Evolutionary conservation across 2,797 vertebrate species (phyloP), one percentile per base, ranked within the genome.

Genomic region (Chaenodraco wilsoni): DNA sequence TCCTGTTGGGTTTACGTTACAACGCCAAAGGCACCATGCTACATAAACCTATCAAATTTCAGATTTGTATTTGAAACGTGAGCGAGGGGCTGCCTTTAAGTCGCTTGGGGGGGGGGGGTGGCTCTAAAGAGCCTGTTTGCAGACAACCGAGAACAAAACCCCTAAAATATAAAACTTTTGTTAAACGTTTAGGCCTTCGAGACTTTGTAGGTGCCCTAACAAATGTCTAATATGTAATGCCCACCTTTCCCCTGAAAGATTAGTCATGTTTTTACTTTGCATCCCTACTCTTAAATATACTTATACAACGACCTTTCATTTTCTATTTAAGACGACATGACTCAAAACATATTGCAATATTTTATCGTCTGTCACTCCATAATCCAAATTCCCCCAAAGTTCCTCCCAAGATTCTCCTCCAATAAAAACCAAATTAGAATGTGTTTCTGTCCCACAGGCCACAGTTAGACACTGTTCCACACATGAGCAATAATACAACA

Each of bases 351-450:
- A 43, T 60, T 31, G 11, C 50, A 60, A 13, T 63, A 52, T 37
- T 33, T 69, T 60, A 14, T 56, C 10, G 49, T 65, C 59, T 10
- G 44, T 60, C 23, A 51, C 59, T 50, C 70, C 55, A 31, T 33
- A 44, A 64, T 65, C 44, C 61, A 66, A 27, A 66, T 63, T 66
- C 59, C 41, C 58, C 52, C n/a, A 49, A 17, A 4, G 72, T 19
- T 68, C 67, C 67, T 78, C 56, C 51, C 46, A 69, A 49, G 37
- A 63, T 15, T 72, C 78, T 65, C 65, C 48, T 66, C 57, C 72
- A 78, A 65, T 72, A 72, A 81, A 78, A 76, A 45, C 48, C 33
- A 65, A 74, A 72, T 77, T 72, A 54, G 51, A 69, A 44, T 72
- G 46, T 65, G 50, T 41, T 58, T 23, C 21, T 45, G 5, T 74